These are phyloP conservation scores for Holotrichia oblita DNA, from an alignment of 1,140 invertebrate genomes.

Conservation along the genomic window DNA sequence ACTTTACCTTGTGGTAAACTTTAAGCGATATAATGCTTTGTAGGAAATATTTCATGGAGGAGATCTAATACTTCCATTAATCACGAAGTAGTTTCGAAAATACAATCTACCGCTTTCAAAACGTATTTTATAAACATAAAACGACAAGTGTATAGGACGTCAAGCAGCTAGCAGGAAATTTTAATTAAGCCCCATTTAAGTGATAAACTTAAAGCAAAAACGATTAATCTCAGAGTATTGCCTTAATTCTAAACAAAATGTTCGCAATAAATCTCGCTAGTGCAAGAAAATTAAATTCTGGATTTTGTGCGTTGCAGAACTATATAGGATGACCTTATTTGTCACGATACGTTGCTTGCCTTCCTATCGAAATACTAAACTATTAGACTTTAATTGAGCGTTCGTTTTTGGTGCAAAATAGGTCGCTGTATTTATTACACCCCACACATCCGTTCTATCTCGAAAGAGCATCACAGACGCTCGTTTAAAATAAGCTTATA, in stretches of 20 bases:
- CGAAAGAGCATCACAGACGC: background rate
- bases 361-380: constrained; percentile 12
- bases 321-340: background rate
- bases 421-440: background rate
- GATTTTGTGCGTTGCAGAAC: background rate
- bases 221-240: constrained; percentile 9
- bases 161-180: background rate
- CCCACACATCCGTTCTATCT: background rate
- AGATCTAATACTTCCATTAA: constrained; percentile 12
- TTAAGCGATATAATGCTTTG: background rate
- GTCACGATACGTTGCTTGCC: background rate
- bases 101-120: background rate
- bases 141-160: background rate
- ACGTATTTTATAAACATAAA: background rate
- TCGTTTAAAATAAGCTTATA: background rate
- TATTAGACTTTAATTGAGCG: constrained; percentile 4
- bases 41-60: background rate
- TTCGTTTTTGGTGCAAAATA: background rate
- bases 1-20: background rate
- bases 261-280: background rate
- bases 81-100: background rate
- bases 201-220: background rate
- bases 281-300: constrained; percentile 13
- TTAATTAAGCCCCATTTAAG: constrained; percentile 8
- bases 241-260: constrained; percentile 17